Conservation (phyloP, 2,888 invertebrate genomes). For the Pristionchus entomophagus region DNA sequence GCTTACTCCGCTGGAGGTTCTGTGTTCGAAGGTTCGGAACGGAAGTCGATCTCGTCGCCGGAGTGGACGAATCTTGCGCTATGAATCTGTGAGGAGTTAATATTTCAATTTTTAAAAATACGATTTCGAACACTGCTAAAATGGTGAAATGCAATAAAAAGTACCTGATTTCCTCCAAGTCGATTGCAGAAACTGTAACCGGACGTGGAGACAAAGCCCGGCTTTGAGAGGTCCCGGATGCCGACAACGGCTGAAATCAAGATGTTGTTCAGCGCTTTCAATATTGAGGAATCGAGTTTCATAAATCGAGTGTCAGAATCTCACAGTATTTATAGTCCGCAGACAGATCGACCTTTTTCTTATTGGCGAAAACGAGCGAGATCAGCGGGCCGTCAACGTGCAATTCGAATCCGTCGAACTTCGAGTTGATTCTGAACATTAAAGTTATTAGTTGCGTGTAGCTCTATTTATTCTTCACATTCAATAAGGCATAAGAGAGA, state of each 20-base stretch:
- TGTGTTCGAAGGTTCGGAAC: too few relatives aligned
- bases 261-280: not conserved
- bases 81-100: not conserved
- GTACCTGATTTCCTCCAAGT: not conserved
- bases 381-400: not conserved
- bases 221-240: not conserved
- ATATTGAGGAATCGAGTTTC: too few relatives aligned
- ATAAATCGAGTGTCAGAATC: not conserved
- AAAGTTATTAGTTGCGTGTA: not conserved
- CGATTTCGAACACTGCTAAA: not conserved
- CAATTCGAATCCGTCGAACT: not conserved
- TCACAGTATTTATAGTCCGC: not conserved
- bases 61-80: not conserved
- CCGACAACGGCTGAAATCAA: not conserved
- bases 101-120: too few relatives aligned
- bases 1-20: not conserved
- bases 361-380: not conserved
- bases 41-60: not conserved
- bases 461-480: not conserved
- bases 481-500: not conserved
- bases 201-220: not conserved
- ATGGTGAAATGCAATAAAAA: not conserved
- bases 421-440: not conserved
- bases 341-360: not conserved
- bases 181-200: not conserved